Percentiles rank a stretch among this genome's conserved stretches.
Conservation (phyloP, 2,888 invertebrate genomes). For the Nomada ferruginata region DNA sequence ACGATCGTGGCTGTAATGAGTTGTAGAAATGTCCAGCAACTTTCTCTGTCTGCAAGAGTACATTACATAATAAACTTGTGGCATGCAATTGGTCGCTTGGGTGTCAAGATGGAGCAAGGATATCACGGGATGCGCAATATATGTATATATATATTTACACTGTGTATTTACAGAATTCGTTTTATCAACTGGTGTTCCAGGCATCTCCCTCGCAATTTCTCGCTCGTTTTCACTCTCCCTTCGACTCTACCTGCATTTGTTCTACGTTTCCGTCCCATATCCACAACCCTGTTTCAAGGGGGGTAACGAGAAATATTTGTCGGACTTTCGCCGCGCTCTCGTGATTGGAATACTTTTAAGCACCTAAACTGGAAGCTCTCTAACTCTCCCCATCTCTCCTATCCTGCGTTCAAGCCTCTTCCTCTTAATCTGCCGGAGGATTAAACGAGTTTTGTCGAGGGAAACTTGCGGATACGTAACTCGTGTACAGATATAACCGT, state of each 20-base stretch:
- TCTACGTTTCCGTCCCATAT: slow-evolving; percentile 24
- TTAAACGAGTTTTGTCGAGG: slow-evolving; percentile 77
- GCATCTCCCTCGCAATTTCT: slow-evolving; percentile 19
- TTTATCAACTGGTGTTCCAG: slow-evolving; percentile 10
- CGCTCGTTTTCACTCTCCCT: slow-evolving; percentile 37
- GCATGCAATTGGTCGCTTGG: slow-evolving; percentile 67
- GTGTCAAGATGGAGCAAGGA: slow-evolving; percentile 74
- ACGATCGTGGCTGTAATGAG: slow-evolving; percentile 63
- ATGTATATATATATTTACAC: slow-evolving; percentile 41
- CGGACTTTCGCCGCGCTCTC: slow-evolving; percentile 69
- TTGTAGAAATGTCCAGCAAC: slow-evolving; percentile 44
- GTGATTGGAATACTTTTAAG: slow-evolving; percentile 78
- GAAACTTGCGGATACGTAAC: slow-evolving; percentile 66
- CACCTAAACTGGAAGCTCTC: slow-evolving; percentile 64
- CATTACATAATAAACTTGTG: slow-evolving; percentile 51
- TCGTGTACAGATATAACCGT: slow-evolving; percentile 20
- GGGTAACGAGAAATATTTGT: slow-evolving; percentile 70
- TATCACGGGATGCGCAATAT: slow-evolving; percentile 60
- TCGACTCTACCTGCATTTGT: slow-evolving; percentile 21
- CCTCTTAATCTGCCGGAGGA: slow-evolving; percentile 75
- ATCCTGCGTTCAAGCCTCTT: slow-evolving; percentile 58
- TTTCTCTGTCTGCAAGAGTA: slow-evolving; percentile 41
- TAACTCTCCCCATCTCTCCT: slow-evolving; percentile 36
- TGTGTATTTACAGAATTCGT: slow-evolving; percentile 2
- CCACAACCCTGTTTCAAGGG: slow-evolving; percentile 52